Evolutionary conservation across 2,113 vertebrate genomes (phyloP).

Genomic region (Mesembrinibis cayennensis): DNA sequence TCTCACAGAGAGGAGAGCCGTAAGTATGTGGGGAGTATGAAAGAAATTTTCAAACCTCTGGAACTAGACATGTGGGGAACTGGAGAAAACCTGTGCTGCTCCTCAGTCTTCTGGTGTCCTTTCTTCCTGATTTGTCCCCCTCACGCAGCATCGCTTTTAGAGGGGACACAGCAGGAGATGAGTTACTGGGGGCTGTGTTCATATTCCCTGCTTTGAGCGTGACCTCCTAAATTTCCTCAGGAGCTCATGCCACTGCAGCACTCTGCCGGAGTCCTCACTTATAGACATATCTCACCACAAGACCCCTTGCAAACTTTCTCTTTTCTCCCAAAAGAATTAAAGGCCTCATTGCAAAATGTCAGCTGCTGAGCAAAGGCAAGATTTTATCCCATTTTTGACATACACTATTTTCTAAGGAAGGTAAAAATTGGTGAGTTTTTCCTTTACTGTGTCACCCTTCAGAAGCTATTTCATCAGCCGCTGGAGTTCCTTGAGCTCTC

Average conservation of each 20-base stretch:
- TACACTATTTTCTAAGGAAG: not conserved
- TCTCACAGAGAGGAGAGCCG: not conserved
- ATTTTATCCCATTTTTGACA: not conserved
- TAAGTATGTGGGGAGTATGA: not conserved
- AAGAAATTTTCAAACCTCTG: not conserved
- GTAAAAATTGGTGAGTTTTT: not conserved
- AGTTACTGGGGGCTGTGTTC: not conserved
- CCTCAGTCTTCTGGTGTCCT: not conserved
- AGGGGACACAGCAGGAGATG: rapidly evolving
- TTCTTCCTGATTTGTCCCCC: not conserved
- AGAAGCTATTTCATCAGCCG: not conserved
- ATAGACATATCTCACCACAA: not conserved
- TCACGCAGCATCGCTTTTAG: not conserved
- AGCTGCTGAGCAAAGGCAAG: not conserved
- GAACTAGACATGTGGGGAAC: not conserved
- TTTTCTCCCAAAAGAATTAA: not conserved
- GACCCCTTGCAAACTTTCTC: not conserved
- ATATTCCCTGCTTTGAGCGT: rapidly evolving
- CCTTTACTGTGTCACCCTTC: not conserved
- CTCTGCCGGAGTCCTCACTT: not conserved
- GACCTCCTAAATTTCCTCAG: not conserved
- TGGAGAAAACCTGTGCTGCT: not conserved
- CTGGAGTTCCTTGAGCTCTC: not conserved
- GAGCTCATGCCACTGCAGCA: not conserved
- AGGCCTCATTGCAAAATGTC: not conserved